Conservation (phyloP, 2,888 invertebrate genomes). For the Caenorhabditis angaria region DNA sequence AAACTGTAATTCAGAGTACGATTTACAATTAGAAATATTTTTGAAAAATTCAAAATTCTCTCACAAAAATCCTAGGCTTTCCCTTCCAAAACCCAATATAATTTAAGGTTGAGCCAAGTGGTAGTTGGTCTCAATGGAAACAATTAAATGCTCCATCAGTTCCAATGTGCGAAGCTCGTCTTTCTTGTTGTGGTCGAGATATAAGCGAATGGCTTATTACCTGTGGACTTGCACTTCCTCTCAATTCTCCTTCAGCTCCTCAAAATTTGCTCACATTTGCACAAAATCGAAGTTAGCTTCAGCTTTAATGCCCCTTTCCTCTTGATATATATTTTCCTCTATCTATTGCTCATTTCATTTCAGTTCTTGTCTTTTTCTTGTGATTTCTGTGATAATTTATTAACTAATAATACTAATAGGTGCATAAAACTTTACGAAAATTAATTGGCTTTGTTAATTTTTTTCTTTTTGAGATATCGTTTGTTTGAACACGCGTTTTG, state of each 20-base stretch:
- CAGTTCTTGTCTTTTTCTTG: slow-evolving; percentile 13
- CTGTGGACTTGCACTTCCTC: slow-evolving; percentile 47
- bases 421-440: slow-evolving; percentile 6
- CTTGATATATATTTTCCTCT: not conserved
- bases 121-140: slow-evolving; percentile 52
- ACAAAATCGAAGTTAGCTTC: slow-evolving; percentile 9
- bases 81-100: not conserved
- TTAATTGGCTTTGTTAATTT: not conserved
- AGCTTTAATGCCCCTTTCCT: not conserved
- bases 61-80: slow-evolving; percentile 9
- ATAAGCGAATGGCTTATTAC: slow-evolving; percentile 60
- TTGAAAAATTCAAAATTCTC: too few relatives aligned
- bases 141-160: slow-evolving; percentile 59
- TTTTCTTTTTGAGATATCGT: not conserved
- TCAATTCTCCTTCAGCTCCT: slow-evolving; percentile 21
- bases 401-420: not conserved
- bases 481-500: not conserved
- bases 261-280: slow-evolving; percentile 29
- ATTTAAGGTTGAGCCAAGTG: slow-evolving; percentile 47
- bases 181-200: slow-evolving; percentile 55
- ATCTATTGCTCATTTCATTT: slow-evolving; percentile 22
- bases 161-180: slow-evolving; percentile 54
- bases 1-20: too few relatives aligned
- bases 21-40: too few relatives aligned
- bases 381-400: slow-evolving; percentile 28